These are phyloP conservation scores for Silurus glanis DNA, from an alignment of 2,113 vertebrate species.

Conservation along the genomic window DNA sequence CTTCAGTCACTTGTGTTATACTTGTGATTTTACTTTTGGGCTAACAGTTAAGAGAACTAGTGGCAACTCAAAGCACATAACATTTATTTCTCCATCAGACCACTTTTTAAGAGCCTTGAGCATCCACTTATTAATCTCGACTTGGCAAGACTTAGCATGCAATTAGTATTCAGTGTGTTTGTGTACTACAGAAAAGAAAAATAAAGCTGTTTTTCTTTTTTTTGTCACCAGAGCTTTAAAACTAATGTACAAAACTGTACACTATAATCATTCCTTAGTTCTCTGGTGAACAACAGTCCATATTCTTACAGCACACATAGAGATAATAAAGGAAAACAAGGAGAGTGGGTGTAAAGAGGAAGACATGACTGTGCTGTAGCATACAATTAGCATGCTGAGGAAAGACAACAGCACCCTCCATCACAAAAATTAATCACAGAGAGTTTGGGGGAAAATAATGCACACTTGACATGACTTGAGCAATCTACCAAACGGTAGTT, in stretches of 20 bases:
- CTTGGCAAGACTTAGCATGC: not conserved
- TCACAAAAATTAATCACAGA: not conserved
- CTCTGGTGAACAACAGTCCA: not conserved
- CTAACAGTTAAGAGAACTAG: not conserved
- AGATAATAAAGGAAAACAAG: not conserved
- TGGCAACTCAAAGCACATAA: not conserved
- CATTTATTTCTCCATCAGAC: not conserved
- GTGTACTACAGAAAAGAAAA: not conserved
- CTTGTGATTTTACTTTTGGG: not conserved
- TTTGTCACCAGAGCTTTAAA: slow-evolving; percentile 9
- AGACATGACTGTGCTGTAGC: slow-evolving; percentile 27
- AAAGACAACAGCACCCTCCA: not conserved
- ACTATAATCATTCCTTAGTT: slow-evolving; percentile 6
- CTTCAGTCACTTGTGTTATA: slow-evolving; percentile 30
- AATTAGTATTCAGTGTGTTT: not conserved
- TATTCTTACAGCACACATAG: slow-evolving; percentile 6
- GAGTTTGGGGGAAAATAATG: not conserved
- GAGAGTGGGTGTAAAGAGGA: slow-evolving; percentile 19
- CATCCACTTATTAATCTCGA: slow-evolving; percentile 7
- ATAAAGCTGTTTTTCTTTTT: not conserved
- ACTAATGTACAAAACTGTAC: not conserved
- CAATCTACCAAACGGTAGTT: not conserved
- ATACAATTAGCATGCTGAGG: slow-evolving; percentile 36
- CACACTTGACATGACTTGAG: not conserved
- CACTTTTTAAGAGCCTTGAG: not conserved